Base-by-base conservation (phyloP, 37 sponge, comb jelly and placozoan species). In the Cladorhizidae sp. region DNA sequence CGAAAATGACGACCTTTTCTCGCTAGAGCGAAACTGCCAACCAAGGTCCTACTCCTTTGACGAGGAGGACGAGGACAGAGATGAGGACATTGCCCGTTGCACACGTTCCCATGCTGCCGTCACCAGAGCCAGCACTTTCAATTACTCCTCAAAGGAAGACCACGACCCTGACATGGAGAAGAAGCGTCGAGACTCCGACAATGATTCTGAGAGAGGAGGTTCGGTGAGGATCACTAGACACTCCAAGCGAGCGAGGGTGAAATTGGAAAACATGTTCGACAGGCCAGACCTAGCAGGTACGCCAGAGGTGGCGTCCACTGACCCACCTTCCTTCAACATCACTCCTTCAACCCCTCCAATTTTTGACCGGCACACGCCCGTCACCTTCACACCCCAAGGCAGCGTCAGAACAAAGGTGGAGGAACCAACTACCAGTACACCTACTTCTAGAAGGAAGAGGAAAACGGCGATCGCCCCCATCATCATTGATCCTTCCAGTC, bases 161-260 rank as follows among this genome's bases (percentile, higher is more conserved):
- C 14, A 40, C 1, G 43, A n/a, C 15, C 0, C 38, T 58, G 32
- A 17, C 18, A 29, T 29, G 33, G 41, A 38, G 22, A 56, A 32
- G 0, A 41, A 74, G 33, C 33, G 15, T 12, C 40, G 18, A n/a
- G 69, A 79, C 22, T 56, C 70, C n/a, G 65, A 64, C 51, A 35
- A 64, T 35, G 28, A 38, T 2, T 43, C 62, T 2, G 77, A 76
- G 35, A 61, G 23, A 49, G 75, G 79, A 40, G 86, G 80, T 2
- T 88, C 88, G 0, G 59, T 88, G 25, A 77, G 88, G 17, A 58
- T 88, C 55, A 88, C 88, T 7, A 38, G 88, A 40, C 88, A 88
- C 83, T 88, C 88, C 52, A 71, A 73, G 63, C 23, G 87, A 64
- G 87, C 81, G 0, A 37, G 69, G 32, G 59, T 17, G 12, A 70